phyloP scores from a whole-genome alignment of 2,797 vertebrate genomes.

The Spheniscus humboldti region DNA sequence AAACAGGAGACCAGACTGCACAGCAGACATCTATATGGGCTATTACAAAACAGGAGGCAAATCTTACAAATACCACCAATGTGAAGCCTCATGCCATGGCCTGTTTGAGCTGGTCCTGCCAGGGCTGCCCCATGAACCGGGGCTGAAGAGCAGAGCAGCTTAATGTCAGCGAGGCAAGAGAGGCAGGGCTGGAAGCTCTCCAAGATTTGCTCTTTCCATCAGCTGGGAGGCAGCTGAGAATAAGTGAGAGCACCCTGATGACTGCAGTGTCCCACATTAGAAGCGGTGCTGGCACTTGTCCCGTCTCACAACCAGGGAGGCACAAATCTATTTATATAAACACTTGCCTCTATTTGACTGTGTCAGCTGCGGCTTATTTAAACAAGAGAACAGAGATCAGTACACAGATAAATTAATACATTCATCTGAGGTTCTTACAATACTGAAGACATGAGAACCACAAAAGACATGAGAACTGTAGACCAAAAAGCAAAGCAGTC shows the following conservation, averaged over 20 bases:
- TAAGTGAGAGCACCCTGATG: neutral
- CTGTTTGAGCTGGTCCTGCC: neutral
- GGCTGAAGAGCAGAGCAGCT: neutral
- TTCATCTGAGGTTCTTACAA: neutral
- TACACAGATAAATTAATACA: neutral
- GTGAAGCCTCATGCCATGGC: neutral
- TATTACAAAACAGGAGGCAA: neutral
- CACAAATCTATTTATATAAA: conserved; percentile 25
- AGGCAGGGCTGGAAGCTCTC: neutral
- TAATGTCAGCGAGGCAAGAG: rapidly evolving
- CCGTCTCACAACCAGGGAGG: neutral
- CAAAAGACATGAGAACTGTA: neutral
- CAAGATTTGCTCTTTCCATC: neutral
- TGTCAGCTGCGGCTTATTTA: conserved; percentile 4
- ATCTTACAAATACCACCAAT: neutral
- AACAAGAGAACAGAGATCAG: conserved; percentile 7
- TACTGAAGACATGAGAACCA: neutral
- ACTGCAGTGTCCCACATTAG: neutral
- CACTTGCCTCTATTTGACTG: neutral
- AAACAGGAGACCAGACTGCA: conserved; percentile 15
- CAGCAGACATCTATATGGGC: neutral
- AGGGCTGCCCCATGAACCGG: rapidly evolving
- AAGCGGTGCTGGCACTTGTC: neutral
- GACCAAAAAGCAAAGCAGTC: neutral
- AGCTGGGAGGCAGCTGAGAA: neutral